A percentile compares a stretch with the other conserved stretches of the same genome.
Evolutionary conservation across 2,797 vertebrate genomes (phyloP).

Genomic region (Rhynchotus rufescens): DNA sequence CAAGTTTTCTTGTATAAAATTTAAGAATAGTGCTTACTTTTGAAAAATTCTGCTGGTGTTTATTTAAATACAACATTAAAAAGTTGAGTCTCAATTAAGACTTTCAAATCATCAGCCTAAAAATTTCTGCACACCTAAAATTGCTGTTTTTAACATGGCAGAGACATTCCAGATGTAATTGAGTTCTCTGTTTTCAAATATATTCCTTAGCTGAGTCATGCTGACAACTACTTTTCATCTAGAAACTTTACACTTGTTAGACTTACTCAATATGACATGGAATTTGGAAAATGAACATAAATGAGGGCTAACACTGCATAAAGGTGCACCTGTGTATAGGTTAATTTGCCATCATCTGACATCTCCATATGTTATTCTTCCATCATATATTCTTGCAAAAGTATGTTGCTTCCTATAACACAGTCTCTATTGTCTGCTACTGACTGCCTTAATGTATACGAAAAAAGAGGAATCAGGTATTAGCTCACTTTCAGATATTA

Average conservation of each 20-base stretch:
- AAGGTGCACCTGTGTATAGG: constrained; percentile 28
- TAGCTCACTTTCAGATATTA: neutral
- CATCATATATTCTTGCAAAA: constrained; percentile 7
- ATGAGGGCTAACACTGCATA: neutral
- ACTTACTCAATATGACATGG: neutral
- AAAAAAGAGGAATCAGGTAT: neutral
- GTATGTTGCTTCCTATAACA: constrained; percentile 13
- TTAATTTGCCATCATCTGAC: constrained; percentile 8
- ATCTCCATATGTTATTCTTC: constrained; percentile 29
- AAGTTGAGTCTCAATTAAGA: neutral
- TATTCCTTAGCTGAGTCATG: constrained; percentile 10
- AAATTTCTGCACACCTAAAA: neutral
- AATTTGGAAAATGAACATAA: constrained; percentile 26
- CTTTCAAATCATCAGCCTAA: neutral
- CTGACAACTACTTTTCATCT: constrained; percentile 42
- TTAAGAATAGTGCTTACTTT: neutral
- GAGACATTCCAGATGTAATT: constrained; percentile 33
- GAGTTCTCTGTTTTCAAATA: constrained; percentile 33
- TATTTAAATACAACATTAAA: neutral
- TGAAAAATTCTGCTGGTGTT: neutral
- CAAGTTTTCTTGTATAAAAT: neutral
- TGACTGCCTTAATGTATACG: neutral
- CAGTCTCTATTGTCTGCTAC: constrained; percentile 9
- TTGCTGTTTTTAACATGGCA: neutral
- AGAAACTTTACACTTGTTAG: constrained; percentile 16